Evolutionary conservation across 2,113 vertebrate species (phyloP).

Genomic region (Ciconia maguari): DNA sequence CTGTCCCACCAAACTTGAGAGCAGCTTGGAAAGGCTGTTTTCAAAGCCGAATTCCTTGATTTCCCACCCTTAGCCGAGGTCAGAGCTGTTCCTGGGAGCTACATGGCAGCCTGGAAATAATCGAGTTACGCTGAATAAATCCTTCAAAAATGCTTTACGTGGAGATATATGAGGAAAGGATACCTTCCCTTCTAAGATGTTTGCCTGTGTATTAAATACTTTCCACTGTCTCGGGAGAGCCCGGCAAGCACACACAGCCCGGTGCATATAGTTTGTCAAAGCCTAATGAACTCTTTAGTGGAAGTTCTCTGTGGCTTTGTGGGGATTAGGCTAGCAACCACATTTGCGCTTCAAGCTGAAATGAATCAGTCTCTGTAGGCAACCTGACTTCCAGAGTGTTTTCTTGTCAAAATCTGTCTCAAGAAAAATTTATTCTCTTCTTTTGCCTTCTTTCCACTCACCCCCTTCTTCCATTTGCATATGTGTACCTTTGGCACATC

Average conservation of each 20-base stretch:
- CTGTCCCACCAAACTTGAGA: not conserved
- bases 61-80: not conserved
- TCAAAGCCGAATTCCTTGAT: not conserved
- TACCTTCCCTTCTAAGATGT: not conserved
- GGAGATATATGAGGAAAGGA: not conserved
- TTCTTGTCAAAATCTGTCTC: not conserved
- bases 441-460: not conserved
- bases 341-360: slow-evolving; percentile 10
- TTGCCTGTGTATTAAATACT: slow-evolving; percentile 15
- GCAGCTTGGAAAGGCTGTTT: not conserved
- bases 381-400: not conserved
- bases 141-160: not conserved
- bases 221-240: not conserved
- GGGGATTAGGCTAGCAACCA: slow-evolving; percentile 26
- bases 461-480: not conserved
- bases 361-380: not conserved
- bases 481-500: not conserved
- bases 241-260: not conserved
- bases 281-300: slow-evolving; percentile 5
- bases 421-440: not conserved
- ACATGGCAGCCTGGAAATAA: not conserved
- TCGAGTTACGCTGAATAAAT: not conserved
- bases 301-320: slow-evolving; percentile 35
- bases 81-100: not conserved
- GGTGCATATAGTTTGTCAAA: slow-evolving; percentile 2